These are phyloP conservation scores for Alosa alosa DNA, from an alignment of 2,113 vertebrate species.

Conservation along the genomic window DNA sequence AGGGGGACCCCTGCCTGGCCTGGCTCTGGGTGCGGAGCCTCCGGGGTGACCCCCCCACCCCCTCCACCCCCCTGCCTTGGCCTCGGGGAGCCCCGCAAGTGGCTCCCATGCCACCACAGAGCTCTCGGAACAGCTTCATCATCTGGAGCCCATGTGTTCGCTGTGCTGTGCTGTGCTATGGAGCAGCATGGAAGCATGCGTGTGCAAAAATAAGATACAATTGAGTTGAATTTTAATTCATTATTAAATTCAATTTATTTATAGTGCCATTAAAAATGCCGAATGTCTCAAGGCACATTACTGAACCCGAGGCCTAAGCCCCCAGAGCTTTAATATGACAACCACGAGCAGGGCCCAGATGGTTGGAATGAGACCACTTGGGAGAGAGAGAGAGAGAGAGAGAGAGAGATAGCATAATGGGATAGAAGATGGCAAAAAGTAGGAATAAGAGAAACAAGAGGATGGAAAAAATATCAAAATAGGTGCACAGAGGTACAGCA, in stretches of 20 bases:
- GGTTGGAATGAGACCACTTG: background rate
- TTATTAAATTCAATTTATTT: background rate
- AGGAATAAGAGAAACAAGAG: background rate
- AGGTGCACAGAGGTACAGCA: background rate
- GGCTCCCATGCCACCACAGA: background rate
- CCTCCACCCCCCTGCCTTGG: too few relatives aligned
- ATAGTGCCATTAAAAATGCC: background rate
- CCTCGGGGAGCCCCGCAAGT: background rate
- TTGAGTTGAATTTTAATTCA: too few relatives aligned
- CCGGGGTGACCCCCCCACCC: background rate
- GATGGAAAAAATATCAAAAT: too few relatives aligned
- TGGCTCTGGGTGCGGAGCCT: background rate
- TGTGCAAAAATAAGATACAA: background rate
- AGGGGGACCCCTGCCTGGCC: background rate
- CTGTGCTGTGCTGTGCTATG: background rate
- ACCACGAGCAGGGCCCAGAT: background rate
- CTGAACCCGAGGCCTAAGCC: background rate
- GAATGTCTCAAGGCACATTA: background rate
- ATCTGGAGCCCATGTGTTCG: background rate
- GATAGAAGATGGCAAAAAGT: background rate
- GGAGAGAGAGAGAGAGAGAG: background rate
- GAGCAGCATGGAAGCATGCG: background rate
- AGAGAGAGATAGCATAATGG: background rate
- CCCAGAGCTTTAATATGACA: background rate
- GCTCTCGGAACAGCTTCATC: background rate